phyloP scores from a whole-genome alignment of 1,140 invertebrate species.

The Sminthurides bifidus region DNA sequence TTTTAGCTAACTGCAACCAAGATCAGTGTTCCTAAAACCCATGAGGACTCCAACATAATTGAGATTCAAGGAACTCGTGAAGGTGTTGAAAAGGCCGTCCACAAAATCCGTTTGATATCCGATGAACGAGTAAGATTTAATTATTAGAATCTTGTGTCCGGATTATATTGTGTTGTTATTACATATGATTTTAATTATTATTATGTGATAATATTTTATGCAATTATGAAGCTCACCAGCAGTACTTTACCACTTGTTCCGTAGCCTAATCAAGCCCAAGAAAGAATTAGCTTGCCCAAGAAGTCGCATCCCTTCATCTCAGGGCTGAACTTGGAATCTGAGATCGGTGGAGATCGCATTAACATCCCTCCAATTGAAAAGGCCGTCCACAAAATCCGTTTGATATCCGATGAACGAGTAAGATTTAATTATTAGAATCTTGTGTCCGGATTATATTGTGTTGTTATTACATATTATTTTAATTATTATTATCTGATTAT shows the following conservation, averaged over 20 bases:
- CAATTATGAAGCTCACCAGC: not conserved
- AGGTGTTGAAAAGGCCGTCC: constrained; percentile 88
- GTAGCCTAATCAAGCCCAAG: constrained; percentile 67
- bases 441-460: not conserved
- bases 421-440: not conserved
- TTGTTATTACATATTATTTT: not conserved
- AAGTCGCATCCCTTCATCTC: constrained; percentile 91
- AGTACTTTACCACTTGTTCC: constrained; percentile 4
- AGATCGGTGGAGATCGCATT: constrained; percentile 71
- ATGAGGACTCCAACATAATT: constrained; percentile 71
- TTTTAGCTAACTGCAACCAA: constrained; percentile 73
- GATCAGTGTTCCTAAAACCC: constrained; percentile 76
- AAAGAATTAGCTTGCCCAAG: constrained; percentile 76
- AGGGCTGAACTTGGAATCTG: constrained; percentile 68
- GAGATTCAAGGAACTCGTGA: constrained; percentile 86
- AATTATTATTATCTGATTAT: not conserved
- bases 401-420: too few species aligned
- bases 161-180: too few species aligned
- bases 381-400: too few species aligned
- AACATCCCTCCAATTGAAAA: constrained; percentile 96
- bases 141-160: too few species aligned
- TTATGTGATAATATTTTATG: too few species aligned
- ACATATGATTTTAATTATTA: too few species aligned
- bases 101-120: constrained; percentile 83
- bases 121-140: constrained; percentile 84